Evolutionary conservation across 2,888 invertebrate species (phyloP).

Genomic region (Galerucella nymphaeae): DNA sequence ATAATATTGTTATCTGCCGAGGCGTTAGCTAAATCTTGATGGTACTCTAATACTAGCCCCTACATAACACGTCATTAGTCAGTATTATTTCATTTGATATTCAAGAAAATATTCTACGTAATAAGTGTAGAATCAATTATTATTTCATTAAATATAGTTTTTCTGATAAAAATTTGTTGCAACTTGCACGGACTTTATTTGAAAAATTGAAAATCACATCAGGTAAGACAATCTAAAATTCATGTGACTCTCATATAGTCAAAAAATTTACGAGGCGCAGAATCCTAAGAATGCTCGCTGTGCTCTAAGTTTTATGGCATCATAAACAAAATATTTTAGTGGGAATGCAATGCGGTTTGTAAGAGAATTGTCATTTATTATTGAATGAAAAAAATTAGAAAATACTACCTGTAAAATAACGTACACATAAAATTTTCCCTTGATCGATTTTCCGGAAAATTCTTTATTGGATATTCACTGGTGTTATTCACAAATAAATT

Average conservation of each 20-base stretch:
- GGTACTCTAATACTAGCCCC: too few relatives aligned
- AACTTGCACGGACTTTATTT: not conserved
- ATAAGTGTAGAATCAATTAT: too few relatives aligned
- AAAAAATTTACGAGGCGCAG: conserved; percentile 9
- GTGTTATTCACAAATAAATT: not conserved
- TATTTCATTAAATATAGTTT: too few relatives aligned
- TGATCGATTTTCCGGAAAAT: too few relatives aligned
- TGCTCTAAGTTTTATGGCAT: conserved; percentile 12
- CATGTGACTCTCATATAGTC: conserved; percentile 5
- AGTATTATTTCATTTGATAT: too few relatives aligned
- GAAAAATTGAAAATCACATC: conserved; percentile 11
- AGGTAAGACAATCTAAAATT: conserved; percentile 7
- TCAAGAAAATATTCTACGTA: too few relatives aligned
- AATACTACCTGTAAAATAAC: not conserved
- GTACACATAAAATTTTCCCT: not conserved
- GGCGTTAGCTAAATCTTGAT: too few relatives aligned
- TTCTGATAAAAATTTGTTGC: too few relatives aligned
- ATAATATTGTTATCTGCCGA: too few relatives aligned
- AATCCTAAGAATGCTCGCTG: conserved; percentile 5
- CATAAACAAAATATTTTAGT: conserved; percentile 26
- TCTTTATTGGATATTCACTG: not conserved
- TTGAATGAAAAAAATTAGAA: not conserved
- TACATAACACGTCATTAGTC: too few relatives aligned
- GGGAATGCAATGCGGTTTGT: conserved; percentile 3
- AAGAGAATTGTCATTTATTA: conserved; percentile 19